A percentile compares a stretch with the other conserved stretches of the same genome.
Evolutionary conservation across 2,888 invertebrate genomes (phyloP).

Genomic region (Macrophya alboannulata): DNA sequence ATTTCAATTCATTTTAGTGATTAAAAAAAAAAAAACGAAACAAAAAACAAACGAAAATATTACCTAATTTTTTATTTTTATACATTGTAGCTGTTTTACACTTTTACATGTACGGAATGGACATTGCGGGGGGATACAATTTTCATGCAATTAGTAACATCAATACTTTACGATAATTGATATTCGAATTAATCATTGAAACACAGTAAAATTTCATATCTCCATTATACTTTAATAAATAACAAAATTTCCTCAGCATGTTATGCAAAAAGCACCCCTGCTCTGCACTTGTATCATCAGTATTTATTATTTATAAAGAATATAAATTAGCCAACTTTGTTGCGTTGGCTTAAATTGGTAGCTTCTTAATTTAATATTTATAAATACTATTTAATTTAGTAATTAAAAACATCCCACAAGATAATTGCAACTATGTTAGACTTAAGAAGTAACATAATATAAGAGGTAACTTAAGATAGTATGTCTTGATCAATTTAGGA

Average conservation of each 20-base stretch:
- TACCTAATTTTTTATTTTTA: background rate
- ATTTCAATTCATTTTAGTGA: background rate
- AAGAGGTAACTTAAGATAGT: conserved; percentile 47
- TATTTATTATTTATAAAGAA: conserved; percentile 9
- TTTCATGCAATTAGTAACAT: background rate
- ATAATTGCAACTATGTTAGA: conserved; percentile 32
- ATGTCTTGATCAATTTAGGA: conserved; percentile 43
- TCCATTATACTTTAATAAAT: background rate
- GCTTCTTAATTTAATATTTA: conserved; percentile 46
- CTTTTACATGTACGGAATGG: background rate
- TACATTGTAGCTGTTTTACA: background rate
- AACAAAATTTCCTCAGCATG: background rate
- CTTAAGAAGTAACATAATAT: background rate
- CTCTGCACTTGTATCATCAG: conserved; percentile 18
- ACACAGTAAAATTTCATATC: background rate
- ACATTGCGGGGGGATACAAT: background rate
- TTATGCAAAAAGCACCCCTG: conserved; percentile 19
- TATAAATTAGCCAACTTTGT: background rate
- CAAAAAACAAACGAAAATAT: background rate
- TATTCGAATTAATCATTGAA: background rate
- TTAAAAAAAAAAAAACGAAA: background rate
- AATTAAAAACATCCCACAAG: conserved; percentile 8
- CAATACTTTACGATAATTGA: background rate
- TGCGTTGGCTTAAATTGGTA: conserved; percentile 6
- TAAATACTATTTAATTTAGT: conserved; percentile 39